Evolutionary conservation across 2,888 invertebrate species (phyloP).

Genomic region (Ophion costatus): DNA sequence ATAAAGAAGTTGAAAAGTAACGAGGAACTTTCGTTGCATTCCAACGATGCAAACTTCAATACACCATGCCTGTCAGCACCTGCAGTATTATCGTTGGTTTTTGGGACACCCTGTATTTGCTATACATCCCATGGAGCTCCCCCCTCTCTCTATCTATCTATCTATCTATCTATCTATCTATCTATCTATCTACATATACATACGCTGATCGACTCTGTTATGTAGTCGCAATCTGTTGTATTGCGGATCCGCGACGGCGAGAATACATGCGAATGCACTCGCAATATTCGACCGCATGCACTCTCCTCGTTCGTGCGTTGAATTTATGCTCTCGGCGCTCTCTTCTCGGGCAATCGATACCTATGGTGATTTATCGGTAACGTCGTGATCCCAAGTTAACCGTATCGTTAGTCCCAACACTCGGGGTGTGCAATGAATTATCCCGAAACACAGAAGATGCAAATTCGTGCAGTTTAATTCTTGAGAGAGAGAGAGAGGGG

Average conservation of each 20-base stretch:
- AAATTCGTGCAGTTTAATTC: background rate
- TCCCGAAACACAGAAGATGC: background rate
- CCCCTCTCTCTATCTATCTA: background rate
- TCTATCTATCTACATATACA: constrained; percentile 11
- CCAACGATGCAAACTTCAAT: too few relatives aligned
- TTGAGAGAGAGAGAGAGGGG: too few relatives aligned
- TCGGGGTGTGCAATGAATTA: constrained; percentile 10
- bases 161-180: background rate
- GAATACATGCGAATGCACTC: constrained; percentile 51
- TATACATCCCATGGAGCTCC: constrained; percentile 45
- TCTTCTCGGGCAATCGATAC: constrained; percentile 42
- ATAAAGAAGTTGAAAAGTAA: too few relatives aligned
- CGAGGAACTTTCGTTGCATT: too few relatives aligned
- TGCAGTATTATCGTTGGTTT: too few relatives aligned
- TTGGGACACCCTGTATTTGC: background rate
- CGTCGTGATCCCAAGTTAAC: constrained; percentile 3
- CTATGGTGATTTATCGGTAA: constrained; percentile 62
- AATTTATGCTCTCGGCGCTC: constrained; percentile 61
- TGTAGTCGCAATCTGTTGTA: constrained; percentile 10
- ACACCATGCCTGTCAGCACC: too few relatives aligned
- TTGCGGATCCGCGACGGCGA: background rate
- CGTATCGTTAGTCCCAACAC: background rate
- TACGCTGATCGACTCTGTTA: constrained; percentile 32
- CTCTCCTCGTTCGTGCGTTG: constrained; percentile 39
- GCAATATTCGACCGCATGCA: constrained; percentile 49